These are phyloP conservation scores for Acipenser ruthenus DNA, from an alignment of 2,797 vertebrate genomes.

Conservation along the genomic window DNA sequence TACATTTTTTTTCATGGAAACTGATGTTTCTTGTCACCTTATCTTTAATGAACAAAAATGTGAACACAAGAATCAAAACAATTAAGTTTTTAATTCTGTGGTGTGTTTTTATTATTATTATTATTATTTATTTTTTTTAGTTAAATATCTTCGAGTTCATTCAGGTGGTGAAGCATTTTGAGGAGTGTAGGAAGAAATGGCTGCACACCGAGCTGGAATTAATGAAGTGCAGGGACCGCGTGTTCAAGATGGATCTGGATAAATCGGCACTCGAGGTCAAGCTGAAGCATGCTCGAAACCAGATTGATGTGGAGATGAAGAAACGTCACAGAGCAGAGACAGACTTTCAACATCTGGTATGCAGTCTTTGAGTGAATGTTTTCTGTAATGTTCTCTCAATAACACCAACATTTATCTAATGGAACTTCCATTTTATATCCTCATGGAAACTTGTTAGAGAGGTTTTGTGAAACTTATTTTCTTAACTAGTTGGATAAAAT, in stretches of 20 bases:
- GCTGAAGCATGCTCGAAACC: slow-evolving; percentile 67
- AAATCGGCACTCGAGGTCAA: slow-evolving; percentile 58
- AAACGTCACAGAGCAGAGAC: slow-evolving; percentile 64
- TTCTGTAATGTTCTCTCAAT: too few species aligned
- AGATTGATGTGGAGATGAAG: slow-evolving; percentile 79
- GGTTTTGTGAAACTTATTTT: too few species aligned
- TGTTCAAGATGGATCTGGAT: slow-evolving; percentile 60
- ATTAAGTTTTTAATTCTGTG: too few species aligned
- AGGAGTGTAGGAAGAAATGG: slow-evolving; percentile 51
- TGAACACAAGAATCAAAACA: too few species aligned
- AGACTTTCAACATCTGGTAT: slow-evolving; percentile 57
- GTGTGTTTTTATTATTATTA: background rate
- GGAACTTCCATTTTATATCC: too few species aligned
- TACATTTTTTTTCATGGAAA: too few species aligned
- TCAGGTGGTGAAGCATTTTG: slow-evolving; percentile 47
- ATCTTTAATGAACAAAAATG: too few species aligned
- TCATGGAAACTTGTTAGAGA: too few species aligned
- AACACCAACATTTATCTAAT: too few species aligned
- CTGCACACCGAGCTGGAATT: slow-evolving; percentile 43
- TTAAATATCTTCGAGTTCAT: slow-evolving; percentile 45
- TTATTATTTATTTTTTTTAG: background rate
- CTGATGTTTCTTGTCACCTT: too few species aligned
- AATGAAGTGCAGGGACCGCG: slow-evolving; percentile 53
- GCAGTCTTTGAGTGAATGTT: background rate
- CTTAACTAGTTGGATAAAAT: too few species aligned